Conservation (phyloP, 2,888 invertebrate genomes). For the Perizoma affinitatum region DNA sequence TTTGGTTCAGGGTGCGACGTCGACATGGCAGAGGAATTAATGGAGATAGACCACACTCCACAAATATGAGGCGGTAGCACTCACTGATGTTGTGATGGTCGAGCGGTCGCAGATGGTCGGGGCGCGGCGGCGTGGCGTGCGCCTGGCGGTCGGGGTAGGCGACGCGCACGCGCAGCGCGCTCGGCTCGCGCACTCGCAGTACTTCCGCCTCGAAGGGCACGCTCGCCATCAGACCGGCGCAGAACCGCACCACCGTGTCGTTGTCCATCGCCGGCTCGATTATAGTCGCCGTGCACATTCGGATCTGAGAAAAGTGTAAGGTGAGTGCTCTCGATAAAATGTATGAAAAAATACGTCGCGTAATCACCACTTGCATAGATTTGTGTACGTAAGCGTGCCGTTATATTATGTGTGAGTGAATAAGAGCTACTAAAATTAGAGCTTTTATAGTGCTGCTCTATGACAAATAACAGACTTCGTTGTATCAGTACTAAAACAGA, state of each 20-base stretch:
- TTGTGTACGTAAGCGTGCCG: no score
- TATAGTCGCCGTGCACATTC: constrained; percentile 92
- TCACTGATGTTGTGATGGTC: constrained; percentile 80
- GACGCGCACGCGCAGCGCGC: constrained; percentile 91
- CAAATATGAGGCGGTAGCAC: constrained; percentile 29
- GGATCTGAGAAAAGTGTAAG: constrained; percentile 78
- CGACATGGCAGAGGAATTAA: no score
- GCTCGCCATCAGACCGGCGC: constrained; percentile 95
- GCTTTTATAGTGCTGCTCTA: no score
- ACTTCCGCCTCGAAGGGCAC: constrained; percentile 95
- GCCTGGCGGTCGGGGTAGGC: constrained; percentile 96
- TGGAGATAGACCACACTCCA: no score
- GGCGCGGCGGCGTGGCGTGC: constrained; percentile 91
- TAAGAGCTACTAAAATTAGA: no score
- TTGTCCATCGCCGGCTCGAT: constrained; percentile 92
- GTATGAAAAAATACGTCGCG: no score
- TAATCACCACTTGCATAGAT: no score
- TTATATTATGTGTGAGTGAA: no score
- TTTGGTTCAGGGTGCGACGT: no score
- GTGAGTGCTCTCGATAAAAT: neutral
- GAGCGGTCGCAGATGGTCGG: constrained; percentile 89
- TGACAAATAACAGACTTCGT: no score
- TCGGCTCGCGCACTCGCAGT: constrained; percentile 89
- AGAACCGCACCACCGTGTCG: constrained; percentile 93
- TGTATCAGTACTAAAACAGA: no score